Evolutionary conservation across 2,113 vertebrate species (phyloP), one percentile per base, ranked within the genome.

Genomic region (Prinia subflava): DNA sequence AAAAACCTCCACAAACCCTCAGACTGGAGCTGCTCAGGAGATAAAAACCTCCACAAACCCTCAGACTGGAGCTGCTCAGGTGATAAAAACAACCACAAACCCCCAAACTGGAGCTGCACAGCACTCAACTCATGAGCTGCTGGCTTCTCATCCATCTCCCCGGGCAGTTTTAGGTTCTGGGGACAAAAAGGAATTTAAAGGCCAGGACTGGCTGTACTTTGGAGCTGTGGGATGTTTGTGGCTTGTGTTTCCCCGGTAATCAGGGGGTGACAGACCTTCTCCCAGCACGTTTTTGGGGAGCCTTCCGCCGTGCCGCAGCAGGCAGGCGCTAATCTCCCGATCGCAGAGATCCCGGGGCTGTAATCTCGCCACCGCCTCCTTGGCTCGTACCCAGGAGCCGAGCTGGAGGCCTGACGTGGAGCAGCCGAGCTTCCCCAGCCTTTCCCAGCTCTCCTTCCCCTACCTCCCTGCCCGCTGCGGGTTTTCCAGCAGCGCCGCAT

Each of bases 291-390:
- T 77, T 77, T 70, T 0, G 9, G 33, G 37, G 79, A 76, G 71
- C 39, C 3, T 39, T 39, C 12, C 0, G 9, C 60, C 16, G 44
- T 20, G 70, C 71, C 4, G 35, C 62, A n/a, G 55, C 87, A 23
- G 55, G 63, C 47, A 27, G 79, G 71, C 12, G 6, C 71, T 83
- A 73, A 93, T 94, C 94, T 92, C 74, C 74, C 9, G 7, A 92
- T 83, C 46, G 46, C 81, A 84, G 89, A 59, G 76, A 64, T 73
- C 81, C 13, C 3, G 28, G 56, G 1, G 60, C 92, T 46, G 30
- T 70, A 67, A 96, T 88, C 90, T 67, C 5, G 24, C 52, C 74
- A 19, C 55, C 88, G 35, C 63, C 37, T 84, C 60, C 89, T 67
- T 86, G 71, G 90, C 63, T 65, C 4, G 6, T 2, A 5, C 18